phyloP scores from a whole-genome alignment of 2,113 vertebrate genomes.

The Chloropsis hardwickii region DNA sequence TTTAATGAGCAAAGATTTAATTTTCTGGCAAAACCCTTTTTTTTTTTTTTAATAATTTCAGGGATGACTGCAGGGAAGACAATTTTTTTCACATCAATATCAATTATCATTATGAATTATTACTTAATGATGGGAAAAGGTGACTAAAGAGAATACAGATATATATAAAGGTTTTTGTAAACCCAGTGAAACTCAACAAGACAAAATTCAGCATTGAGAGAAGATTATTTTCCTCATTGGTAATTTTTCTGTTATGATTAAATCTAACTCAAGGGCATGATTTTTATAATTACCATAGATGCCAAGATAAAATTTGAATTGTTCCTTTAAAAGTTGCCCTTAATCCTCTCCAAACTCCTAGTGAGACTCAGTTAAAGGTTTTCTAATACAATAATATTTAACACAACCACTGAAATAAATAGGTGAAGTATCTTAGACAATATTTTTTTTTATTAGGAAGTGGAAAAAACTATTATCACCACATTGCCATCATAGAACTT shows the following conservation, averaged over 20 bases:
- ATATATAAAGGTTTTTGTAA: neutral
- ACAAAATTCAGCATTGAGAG: neutral
- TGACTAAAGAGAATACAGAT: neutral
- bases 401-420: neutral
- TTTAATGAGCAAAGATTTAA: neutral
- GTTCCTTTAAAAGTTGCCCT: neutral
- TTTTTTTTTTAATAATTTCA: neutral
- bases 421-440: neutral
- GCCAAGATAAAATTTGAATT: neutral
- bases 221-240: neutral
- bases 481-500: neutral
- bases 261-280: neutral
- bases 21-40: neutral
- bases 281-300: constrained; percentile 24
- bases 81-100: neutral
- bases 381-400: neutral
- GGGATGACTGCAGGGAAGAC: neutral
- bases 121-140: neutral
- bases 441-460: neutral
- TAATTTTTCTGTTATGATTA: neutral
- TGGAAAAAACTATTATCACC: neutral
- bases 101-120: neutral
- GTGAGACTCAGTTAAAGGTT: neutral
- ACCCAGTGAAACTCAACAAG: neutral
- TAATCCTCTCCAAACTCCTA: neutral